These are phyloP conservation scores for Pseudococcus longispinus DNA, from an alignment of 2,888 invertebrate species.

Conservation along the genomic window DNA sequence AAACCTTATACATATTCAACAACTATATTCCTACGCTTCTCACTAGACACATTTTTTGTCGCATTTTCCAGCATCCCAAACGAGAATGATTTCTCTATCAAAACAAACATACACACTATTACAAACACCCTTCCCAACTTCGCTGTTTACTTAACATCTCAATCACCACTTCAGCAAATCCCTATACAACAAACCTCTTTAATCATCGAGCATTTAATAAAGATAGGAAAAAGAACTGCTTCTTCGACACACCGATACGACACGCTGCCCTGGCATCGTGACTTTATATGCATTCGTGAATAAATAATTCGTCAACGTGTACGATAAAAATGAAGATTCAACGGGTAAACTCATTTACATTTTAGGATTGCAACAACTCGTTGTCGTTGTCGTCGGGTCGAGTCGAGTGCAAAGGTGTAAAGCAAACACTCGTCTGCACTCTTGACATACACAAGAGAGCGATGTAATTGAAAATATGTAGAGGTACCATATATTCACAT, in stretches of 20 bases:
- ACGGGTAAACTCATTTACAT: slow-evolving; percentile 6
- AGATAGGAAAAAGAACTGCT: neutral
- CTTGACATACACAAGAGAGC: slow-evolving; percentile 1
- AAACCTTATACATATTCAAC: neutral
- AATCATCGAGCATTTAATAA: neutral
- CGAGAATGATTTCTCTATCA: too few species aligned
- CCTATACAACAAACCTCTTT: neutral
- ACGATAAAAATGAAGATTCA: slow-evolving; percentile 1
- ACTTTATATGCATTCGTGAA: neutral
- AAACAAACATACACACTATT: neutral
- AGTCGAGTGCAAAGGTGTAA: slow-evolving; percentile 16
- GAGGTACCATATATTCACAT: neutral
- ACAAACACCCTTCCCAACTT: neutral
- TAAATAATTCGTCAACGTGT: neutral
- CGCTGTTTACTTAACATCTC: neutral
- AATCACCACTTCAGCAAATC: neutral
- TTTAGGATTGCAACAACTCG: neutral
- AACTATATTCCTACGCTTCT: neutral
- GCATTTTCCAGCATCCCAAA: neutral
- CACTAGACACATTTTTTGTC: neutral
- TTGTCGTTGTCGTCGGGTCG: neutral
- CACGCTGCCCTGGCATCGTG: too few species aligned
- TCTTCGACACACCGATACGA: neutral
- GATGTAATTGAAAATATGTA: slow-evolving; percentile 13
- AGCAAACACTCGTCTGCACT: slow-evolving; percentile 3